Base-by-base conservation (phyloP, 37 sponge, comb jelly and placozoan genomes). In the Sycon ciliatum region DNA sequence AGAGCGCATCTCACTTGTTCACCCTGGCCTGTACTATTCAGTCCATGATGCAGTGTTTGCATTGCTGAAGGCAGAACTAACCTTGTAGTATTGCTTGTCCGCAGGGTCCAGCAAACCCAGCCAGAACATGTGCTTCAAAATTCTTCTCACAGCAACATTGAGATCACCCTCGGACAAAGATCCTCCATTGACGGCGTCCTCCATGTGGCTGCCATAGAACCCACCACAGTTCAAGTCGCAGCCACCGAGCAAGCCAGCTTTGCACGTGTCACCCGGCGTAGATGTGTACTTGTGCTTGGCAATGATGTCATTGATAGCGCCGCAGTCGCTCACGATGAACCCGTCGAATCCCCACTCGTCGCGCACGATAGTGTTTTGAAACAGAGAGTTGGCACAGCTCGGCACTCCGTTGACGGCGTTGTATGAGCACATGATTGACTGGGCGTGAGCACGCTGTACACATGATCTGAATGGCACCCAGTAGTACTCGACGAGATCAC, bases 31-130 rank as follows among this genome's bases (percentile, higher is more conserved):
- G n/a, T n/a, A n/a, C n/a, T n/a, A n/a, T n/a, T n/a, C n/a, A n/a
- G n/a, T n/a, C n/a, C n/a, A n/a, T n/a, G n/a, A n/a, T n/a, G n/a
- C n/a, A n/a, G n/a, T n/a, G n/a, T n/a, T n/a, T n/a, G n/a, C n/a
- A n/a, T n/a, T n/a, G n/a, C n/a, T n/a, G n/a, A n/a, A n/a, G n/a
- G n/a, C n/a, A n/a, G n/a, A n/a, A n/a, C n/a, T 42, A 9, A 60
- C 63, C 63, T 28, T 60, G 69, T 87, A 87, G 20, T 77, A 76
- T 65, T 78, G 79, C 5, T 35, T 34, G 2, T 72, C 39, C 0
- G 74, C 67, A 3, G 81, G 88, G 65, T 87, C 88, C 56, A 87
- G 83, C 81, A 80, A 65, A 0, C 88, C 88, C n/a, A 87, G 75
- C 7, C 62, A 13, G 63, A 87, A 80, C 40, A 83, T 81, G 70